A percentile compares a stretch with the other conserved stretches of the same genome.
These are phyloP conservation scores for Cheilosia urbana DNA, from an alignment of 2,888 invertebrate genomes.

Conservation along the genomic window DNA sequence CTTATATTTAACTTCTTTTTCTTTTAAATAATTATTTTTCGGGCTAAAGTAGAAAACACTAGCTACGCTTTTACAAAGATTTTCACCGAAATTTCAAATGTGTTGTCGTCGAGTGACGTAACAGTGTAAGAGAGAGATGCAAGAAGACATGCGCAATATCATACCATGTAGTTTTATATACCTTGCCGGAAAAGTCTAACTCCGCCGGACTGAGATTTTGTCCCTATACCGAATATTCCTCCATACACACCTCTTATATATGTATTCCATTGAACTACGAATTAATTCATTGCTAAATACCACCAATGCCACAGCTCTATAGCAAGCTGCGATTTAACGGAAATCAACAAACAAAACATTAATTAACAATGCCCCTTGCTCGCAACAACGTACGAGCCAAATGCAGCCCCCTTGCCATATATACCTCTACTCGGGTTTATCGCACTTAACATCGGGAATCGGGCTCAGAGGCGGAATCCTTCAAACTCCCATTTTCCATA, in stretches of 20 bases:
- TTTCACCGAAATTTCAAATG: too few species aligned
- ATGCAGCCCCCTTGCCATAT: neutral
- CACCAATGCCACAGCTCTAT: conserved; percentile 42
- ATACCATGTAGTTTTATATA: too few species aligned
- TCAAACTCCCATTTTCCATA: neutral
- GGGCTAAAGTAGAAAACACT: too few species aligned
- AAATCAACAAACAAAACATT: conserved; percentile 62
- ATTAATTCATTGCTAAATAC: conserved; percentile 62
- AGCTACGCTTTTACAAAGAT: too few species aligned
- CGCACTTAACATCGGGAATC: conserved; percentile 3
- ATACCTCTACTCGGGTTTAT: neutral
- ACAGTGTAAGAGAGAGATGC: too few species aligned
- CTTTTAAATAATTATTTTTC: too few species aligned
- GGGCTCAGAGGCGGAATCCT: conserved; percentile 19
- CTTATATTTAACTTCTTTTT: too few species aligned
- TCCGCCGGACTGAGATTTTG: too few species aligned
- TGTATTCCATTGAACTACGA: conserved; percentile 50
- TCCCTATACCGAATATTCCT: neutral
- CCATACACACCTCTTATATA: neutral
- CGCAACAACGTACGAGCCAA: neutral
- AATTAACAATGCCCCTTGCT: conserved; percentile 49
- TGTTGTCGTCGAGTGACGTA: too few species aligned
- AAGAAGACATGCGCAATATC: too few species aligned
- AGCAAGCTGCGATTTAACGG: conserved; percentile 45
- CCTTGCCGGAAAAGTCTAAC: too few species aligned